Evolutionary conservation across 35 echinoderm and acorn worm genomes (phyloP).

Genomic region (Hemicentrotus pulcherrimus): DNA sequence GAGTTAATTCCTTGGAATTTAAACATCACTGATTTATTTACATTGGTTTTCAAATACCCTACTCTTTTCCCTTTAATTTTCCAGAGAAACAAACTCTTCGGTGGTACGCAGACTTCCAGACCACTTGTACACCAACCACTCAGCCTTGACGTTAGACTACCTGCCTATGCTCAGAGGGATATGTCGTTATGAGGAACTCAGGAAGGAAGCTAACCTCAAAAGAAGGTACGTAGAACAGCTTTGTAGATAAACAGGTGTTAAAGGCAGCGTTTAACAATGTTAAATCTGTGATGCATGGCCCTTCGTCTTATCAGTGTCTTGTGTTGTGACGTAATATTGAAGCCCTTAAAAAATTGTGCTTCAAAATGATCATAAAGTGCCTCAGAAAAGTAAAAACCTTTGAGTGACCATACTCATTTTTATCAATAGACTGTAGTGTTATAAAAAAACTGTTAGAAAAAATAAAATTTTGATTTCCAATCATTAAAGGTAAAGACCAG

Average conservation of each 20-base stretch:
- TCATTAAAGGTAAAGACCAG: too few species aligned
- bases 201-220: slow-evolving; percentile 70
- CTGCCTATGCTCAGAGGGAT: slow-evolving; percentile 62
- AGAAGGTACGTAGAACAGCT: slow-evolving; percentile 59
- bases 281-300: too few species aligned
- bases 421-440: too few species aligned
- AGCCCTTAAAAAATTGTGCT: too few species aligned
- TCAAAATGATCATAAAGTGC: too few species aligned
- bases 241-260: not conserved
- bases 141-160: slow-evolving; percentile 59
- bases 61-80: not conserved
- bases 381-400: too few species aligned
- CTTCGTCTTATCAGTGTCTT: too few species aligned
- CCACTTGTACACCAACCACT: slow-evolving; percentile 54
- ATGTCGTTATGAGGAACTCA: slow-evolving; percentile 66
- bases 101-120: slow-evolving; percentile 53
- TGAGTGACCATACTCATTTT: too few species aligned
- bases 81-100: slow-evolving; percentile 26
- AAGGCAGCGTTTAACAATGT: too few species aligned
- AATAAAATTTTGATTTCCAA: too few species aligned
- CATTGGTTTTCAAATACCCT: not conserved
- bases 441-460: too few species aligned
- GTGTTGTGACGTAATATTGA: too few species aligned
- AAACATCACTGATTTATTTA: not conserved
- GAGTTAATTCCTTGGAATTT: not conserved